Evolutionary conservation across 2,888 invertebrate genomes (phyloP), one percentile per base, ranked within the genome.

Genomic region (Parelbella ahira): DNA sequence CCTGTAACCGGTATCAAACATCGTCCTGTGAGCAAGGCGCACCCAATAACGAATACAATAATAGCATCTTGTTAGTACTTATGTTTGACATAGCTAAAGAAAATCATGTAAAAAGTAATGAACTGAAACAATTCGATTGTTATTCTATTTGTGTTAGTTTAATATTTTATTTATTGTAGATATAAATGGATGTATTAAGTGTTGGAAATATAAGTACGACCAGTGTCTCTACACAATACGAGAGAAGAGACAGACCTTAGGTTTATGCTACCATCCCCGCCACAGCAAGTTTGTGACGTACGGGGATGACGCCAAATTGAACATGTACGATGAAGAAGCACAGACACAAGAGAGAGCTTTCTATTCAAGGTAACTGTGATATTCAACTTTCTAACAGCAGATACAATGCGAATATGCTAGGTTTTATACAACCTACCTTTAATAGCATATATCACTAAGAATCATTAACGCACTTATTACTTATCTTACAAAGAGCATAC

Each of bases 271-370:
- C 57, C 91, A 92, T 62, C 90, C 90, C 11, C 78, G 86, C 5
- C 77, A 88, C 45, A 88, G 66, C 29, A 87, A 86, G 59, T 86
- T 87, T 48, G 58, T 87, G 21, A 91, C 92, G 0, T 90, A 89
- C 41, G 92, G 92, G 0, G 91, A 91, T 54, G 91, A 93, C 59
- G 78, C 88, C 8, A 90, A 86, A 59, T 68, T 93, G 21, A 89
- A 88, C 54, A 84, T 93, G 64, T 93, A 93, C 60, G 92, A 93
- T 54, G 92, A 91, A 69, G 92, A 93, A 73, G 91, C 90, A 6
- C 90, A 89, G 61, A 90, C 88, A 2, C 89, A 89, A 60, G 92
- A 92, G 64, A 77, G 91, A 45, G 82, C 91, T 36, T 89, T 91
- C 58, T 83, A 87, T 51, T 78, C 87, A 41, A 91, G 91, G 91